Percentiles rank a stretch among this genome's conserved stretches.
Conservation (phyloP, 2,113 vertebrate species). For the Erpornis zantholeuca region DNA sequence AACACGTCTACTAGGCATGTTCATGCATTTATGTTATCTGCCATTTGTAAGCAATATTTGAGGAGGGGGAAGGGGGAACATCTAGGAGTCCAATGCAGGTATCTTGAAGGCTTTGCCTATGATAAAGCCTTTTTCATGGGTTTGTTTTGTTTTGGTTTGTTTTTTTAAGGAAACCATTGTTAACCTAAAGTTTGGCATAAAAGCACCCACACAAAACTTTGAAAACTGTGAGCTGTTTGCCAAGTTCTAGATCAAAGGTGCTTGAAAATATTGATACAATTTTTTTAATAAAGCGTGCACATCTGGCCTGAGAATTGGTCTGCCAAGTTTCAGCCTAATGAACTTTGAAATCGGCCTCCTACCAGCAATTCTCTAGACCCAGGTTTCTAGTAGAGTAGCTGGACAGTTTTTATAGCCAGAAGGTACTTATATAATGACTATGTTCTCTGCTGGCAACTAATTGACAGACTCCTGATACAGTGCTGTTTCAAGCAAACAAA, state of each 20-base stretch:
- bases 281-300: slow-evolving; percentile 52
- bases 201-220: neutral
- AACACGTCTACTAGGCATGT: neutral
- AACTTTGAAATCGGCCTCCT: slow-evolving; percentile 28
- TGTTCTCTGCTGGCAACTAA: neutral
- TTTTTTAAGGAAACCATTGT: neutral
- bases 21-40: neutral
- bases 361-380: neutral
- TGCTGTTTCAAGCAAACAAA: neutral
- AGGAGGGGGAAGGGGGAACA: neutral
- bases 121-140: neutral
- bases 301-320: slow-evolving; percentile 49
- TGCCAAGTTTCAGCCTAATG: slow-evolving; percentile 63
- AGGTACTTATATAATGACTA: neutral
- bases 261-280: slow-evolving; percentile 7
- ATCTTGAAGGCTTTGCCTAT: neutral
- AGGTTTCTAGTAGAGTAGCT: slow-evolving; percentile 8
- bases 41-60: neutral
- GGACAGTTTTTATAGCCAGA: neutral
- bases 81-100: neutral
- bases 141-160: no score
- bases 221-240: neutral
- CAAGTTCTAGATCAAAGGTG: slow-evolving; percentile 38
- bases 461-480: neutral
- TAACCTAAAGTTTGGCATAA: neutral